Conservation (phyloP, 2,113 vertebrate genomes). For the Corythornis vintsioides region DNA sequence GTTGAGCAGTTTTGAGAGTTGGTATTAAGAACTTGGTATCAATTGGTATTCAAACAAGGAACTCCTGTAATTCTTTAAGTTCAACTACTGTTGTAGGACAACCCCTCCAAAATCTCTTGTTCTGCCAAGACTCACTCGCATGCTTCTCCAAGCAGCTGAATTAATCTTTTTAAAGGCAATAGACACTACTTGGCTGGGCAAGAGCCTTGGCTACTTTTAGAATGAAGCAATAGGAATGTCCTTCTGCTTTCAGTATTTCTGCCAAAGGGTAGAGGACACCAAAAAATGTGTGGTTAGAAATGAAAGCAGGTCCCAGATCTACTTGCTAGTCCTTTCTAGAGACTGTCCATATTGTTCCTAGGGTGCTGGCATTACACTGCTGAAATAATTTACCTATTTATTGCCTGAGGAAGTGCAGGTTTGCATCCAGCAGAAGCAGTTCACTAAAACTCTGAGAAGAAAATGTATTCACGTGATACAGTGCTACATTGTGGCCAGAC, state of each 20-base stretch:
- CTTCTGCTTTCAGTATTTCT: not conserved
- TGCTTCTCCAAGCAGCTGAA: not conserved
- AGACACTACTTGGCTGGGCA: not conserved
- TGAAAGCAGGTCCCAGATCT: not conserved
- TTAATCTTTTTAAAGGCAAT: not conserved
- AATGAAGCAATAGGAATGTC: not conserved
- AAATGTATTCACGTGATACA: not conserved
- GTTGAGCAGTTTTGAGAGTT: not conserved
- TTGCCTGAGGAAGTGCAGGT: not conserved
- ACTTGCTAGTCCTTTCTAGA: not conserved
- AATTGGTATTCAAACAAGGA: not conserved
- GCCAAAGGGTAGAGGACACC: not conserved
- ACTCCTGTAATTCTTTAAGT: not conserved
- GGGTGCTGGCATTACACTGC: not conserved
- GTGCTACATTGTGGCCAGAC: not conserved
- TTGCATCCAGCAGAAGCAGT: not conserved
- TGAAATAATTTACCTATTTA: not conserved
- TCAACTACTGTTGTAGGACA: not conserved
- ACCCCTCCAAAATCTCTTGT: not conserved
- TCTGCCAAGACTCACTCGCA: not conserved
- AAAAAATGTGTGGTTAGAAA: not conserved
- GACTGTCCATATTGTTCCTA: not conserved
- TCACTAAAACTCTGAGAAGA: not conserved
- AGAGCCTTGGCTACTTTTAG: not conserved
- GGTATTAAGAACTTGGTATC: not conserved